Conservation (phyloP, 2,797 vertebrate species). For the Pipistrellus pygmaeus region DNA sequence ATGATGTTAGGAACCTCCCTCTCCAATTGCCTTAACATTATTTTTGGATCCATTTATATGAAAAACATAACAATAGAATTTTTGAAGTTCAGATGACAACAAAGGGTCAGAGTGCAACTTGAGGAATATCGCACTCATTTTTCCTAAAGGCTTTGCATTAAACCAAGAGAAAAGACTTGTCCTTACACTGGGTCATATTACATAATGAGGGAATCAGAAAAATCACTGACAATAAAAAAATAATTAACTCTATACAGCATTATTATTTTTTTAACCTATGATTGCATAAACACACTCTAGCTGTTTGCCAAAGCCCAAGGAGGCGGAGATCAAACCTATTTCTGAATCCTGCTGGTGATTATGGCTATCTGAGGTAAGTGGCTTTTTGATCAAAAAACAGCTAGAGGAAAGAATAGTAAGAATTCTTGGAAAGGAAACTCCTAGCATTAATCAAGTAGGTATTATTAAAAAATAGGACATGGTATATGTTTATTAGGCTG, state of each 20-base stretch:
- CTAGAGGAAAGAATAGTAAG: neutral
- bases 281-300: neutral
- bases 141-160: neutral
- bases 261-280: neutral
- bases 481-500: neutral
- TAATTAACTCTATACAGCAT: neutral
- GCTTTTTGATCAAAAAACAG: neutral
- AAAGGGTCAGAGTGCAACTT: neutral
- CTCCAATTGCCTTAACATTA: neutral
- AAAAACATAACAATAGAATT: neutral
- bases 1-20: neutral
- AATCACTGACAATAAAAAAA: constrained; percentile 26
- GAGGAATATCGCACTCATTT: constrained; percentile 16
- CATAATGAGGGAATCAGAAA: neutral
- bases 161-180: constrained; percentile 36
- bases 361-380: neutral
- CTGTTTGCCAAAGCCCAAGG: constrained; percentile 14
- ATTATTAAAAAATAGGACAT: neutral
- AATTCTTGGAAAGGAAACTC: constrained; percentile 9
- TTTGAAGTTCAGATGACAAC: constrained; percentile 45
- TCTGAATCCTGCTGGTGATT: neutral
- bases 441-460: neutral
- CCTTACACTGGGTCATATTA: neutral
- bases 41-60: constrained; percentile 39
- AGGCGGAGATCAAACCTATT: neutral